Conservation (phyloP, 2,888 invertebrate species). For the Masnerella sp. region DNA sequence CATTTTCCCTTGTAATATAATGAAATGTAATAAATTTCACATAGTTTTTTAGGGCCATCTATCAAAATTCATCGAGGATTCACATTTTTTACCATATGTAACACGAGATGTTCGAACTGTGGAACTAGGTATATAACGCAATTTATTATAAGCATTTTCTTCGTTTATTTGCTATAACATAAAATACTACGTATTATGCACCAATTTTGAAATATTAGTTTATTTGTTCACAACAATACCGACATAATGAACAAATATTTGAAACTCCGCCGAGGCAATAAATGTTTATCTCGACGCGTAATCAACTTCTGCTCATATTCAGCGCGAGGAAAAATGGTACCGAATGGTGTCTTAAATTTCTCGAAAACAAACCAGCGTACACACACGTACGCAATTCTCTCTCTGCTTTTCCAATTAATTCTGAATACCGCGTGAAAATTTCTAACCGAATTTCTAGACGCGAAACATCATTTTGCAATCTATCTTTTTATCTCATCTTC, state of each 20-base stretch:
- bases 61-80: no score
- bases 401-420: slow-evolving; percentile 40
- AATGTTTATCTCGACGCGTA: slow-evolving; percentile 13
- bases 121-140: no score
- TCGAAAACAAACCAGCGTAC: background rate
- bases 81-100: no score
- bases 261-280: slow-evolving; percentile 2
- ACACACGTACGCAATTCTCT: background rate
- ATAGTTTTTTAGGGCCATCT: no score
- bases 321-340: slow-evolving; percentile 14
- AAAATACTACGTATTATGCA: no score
- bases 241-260: slow-evolving; percentile 1
- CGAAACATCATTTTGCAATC: slow-evolving; percentile 46
- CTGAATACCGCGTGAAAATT: slow-evolving; percentile 24
- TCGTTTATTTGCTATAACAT: no score
- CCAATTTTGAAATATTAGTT: background rate
- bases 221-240: background rate
- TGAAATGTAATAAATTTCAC: no score
- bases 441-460: slow-evolving; percentile 45
- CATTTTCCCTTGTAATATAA: no score
- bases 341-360: slow-evolving; percentile 23
- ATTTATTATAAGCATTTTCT: no score
- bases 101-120: no score
- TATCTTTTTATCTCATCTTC: slow-evolving; percentile 50
- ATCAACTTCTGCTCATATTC: slow-evolving; percentile 24